Percentiles rank a stretch among this genome's conserved stretches.
phyloP scores from a whole-genome alignment of 2,797 vertebrate genomes.

The Paedocypris micromegethes region DNA sequence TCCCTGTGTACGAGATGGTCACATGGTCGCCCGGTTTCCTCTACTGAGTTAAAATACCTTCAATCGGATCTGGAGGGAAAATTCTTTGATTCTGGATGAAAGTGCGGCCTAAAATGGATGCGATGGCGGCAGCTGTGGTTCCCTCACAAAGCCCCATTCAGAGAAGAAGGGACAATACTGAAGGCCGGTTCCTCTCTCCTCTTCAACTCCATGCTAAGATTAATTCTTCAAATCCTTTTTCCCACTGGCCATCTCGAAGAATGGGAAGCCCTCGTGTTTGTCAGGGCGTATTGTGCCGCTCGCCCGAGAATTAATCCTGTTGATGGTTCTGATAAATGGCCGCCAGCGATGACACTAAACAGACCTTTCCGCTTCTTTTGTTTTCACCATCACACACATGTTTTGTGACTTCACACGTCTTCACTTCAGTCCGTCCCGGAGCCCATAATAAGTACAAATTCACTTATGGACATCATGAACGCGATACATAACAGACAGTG shows the following conservation, averaged over 20 bases:
- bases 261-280: constrained; percentile 75
- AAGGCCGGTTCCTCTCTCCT: constrained; percentile 69
- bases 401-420: constrained; percentile 59
- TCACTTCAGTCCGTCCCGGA: constrained; percentile 21
- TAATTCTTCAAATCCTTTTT: constrained; percentile 77
- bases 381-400: constrained; percentile 69
- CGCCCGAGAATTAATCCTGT: constrained; percentile 72
- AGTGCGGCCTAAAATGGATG: constrained; percentile 63
- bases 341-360: constrained; percentile 68
- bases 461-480: too few species aligned
- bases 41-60: constrained; percentile 68
- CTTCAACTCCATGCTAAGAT: constrained; percentile 73
- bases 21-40: constrained; percentile 67
- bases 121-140: constrained; percentile 70
- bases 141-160: constrained; percentile 75
- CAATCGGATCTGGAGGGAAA: constrained; percentile 52
- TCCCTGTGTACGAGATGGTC: constrained; percentile 53
- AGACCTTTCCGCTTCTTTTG: constrained; percentile 71
- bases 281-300: constrained; percentile 70
- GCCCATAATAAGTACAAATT: too few species aligned
- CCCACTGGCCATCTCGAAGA: constrained; percentile 72
- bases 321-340: constrained; percentile 74
- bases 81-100: constrained; percentile 59
- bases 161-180: constrained; percentile 69
- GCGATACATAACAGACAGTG: too few species aligned